These are phyloP conservation scores for Hydrozoanthus tunicans DNA, from an alignment of 64 coral and sea anemone genomes.

Conservation along the genomic window DNA sequence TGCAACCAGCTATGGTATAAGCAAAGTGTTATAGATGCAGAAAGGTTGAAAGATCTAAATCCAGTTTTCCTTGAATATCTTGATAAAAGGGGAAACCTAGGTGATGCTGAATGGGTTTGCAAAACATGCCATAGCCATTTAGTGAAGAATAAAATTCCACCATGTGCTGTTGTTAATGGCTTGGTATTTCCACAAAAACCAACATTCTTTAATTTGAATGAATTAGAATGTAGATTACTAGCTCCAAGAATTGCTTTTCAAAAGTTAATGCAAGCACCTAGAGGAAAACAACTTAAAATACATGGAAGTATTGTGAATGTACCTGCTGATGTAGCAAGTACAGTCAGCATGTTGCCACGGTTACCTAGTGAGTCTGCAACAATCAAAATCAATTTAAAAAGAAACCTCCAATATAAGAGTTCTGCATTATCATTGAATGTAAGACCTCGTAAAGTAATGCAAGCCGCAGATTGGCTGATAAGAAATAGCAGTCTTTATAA, in stretches of 20 bases:
- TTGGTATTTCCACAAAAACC: constrained; percentile 65
- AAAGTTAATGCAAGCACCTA: too few relatives aligned
- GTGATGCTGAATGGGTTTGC: constrained; percentile 63
- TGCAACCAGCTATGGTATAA: constrained; percentile 59
- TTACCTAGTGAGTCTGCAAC: too few relatives aligned
- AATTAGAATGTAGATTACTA: constrained; percentile 4
- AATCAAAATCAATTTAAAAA: too few relatives aligned
- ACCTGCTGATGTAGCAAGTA: too few relatives aligned
- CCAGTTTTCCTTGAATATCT: neutral
- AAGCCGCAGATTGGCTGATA: constrained; percentile 64
- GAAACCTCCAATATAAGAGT: too few relatives aligned
- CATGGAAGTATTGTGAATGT: too few relatives aligned
- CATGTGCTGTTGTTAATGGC: constrained; percentile 62
- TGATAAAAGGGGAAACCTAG: constrained; percentile 17
- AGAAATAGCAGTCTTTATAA: constrained; percentile 61
- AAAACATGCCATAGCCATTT: constrained; percentile 61
- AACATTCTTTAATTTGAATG: constrained; percentile 68
- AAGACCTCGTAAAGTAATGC: constrained; percentile 13
- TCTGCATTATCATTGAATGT: constrained; percentile 19
- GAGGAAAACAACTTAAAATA: too few relatives aligned
- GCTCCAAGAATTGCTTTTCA: too few relatives aligned
- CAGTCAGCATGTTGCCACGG: too few relatives aligned
- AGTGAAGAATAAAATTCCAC: constrained; percentile 64
- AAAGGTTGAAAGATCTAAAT: constrained; percentile 17
- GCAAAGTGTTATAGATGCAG: constrained; percentile 40